phyloP scores from a whole-genome alignment of 2,113 vertebrate genomes.

The Picathartes gymnocephalus region DNA sequence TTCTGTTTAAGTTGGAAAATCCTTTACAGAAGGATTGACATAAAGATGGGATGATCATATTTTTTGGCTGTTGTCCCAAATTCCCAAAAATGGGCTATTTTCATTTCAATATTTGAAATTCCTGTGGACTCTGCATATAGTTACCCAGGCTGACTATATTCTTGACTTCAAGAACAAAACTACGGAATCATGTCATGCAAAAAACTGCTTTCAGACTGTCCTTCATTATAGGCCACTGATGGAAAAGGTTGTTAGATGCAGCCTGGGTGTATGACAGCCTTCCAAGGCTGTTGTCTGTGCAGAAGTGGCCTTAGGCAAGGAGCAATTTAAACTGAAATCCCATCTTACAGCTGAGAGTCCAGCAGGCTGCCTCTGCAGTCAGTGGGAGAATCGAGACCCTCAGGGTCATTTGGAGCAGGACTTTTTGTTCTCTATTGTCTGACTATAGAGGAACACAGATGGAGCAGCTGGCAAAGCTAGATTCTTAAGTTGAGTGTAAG shows the following conservation, averaged over 20 bases:
- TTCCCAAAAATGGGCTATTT: neutral
- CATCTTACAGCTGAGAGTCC: neutral
- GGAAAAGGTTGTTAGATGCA: neutral
- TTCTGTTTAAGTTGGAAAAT: neutral
- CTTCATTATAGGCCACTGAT: neutral
- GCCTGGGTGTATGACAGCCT: neutral
- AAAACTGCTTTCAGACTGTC: neutral
- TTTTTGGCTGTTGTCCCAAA: neutral
- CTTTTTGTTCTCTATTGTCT: neutral
- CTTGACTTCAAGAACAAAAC: neutral
- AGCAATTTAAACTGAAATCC: neutral
- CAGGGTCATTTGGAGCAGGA: neutral
- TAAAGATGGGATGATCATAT: neutral
- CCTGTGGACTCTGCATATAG: neutral
- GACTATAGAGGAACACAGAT: neutral
- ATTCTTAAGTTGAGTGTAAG: neutral
- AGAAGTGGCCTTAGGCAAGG: neutral
- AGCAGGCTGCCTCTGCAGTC: neutral
- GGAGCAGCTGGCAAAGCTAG: neutral
- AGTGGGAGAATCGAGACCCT: neutral
- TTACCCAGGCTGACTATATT: neutral
- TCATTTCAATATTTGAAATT: neutral
- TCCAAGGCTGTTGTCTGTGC: neutral
- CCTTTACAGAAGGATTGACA: neutral
- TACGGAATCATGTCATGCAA: accelerated